Conservation (phyloP, 1,140 invertebrate species). For the Bombus difficillimus region DNA sequence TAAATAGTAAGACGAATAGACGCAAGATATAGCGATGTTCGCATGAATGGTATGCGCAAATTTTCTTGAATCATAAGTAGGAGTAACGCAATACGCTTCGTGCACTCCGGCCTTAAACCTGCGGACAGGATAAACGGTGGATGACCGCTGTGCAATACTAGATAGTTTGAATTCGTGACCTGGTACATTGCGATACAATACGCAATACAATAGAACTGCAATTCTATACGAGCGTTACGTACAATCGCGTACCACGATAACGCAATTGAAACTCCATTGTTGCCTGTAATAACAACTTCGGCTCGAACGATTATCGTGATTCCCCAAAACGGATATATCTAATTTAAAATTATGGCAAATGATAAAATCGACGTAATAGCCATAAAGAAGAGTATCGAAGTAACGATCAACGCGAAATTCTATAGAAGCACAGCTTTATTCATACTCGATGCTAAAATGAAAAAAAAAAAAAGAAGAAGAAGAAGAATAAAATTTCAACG, state of each 20-base stretch:
- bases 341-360: conserved; percentile 43
- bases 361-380: background rate
- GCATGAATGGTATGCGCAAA: background rate
- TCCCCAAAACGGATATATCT: conserved; percentile 32
- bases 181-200: conserved; percentile 27
- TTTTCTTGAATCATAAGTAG: background rate
- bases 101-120: conserved; percentile 8
- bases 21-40: background rate
- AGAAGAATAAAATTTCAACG: background rate
- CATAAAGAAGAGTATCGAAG: background rate
- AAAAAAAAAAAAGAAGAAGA: background rate
- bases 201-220: conserved; percentile 55
- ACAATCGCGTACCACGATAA: conserved; percentile 21
- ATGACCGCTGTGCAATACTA: conserved; percentile 11
- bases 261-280: conserved; percentile 45
- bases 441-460: background rate
- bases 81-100: background rate
- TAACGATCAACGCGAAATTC: background rate
- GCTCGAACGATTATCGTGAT: background rate
- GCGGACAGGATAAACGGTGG: background rate
- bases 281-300: conserved; percentile 34
- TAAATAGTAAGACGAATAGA: background rate
- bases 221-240: conserved; percentile 46
- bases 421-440: background rate
- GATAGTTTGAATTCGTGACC: conserved; percentile 37